phyloP scores from a whole-genome alignment of 2,113 vertebrate species.

The Forbesichthys papilliferus region DNA sequence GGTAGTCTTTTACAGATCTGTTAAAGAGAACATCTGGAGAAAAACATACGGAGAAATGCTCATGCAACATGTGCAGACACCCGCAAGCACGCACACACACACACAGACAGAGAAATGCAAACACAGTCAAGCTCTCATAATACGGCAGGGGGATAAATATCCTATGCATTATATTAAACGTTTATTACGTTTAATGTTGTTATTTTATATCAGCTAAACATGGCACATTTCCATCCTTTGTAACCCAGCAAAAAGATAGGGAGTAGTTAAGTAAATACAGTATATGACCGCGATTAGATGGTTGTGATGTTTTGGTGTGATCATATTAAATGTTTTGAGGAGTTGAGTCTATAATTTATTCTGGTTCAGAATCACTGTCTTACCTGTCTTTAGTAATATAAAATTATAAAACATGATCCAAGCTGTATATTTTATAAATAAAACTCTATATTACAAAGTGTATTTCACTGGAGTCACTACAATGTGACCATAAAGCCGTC shows the following conservation, averaged over 20 bases:
- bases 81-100: constrained; percentile 10
- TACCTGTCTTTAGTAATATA: constrained; percentile 25
- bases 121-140: not conserved
- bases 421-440: constrained; percentile 29
- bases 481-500: constrained; percentile 73
- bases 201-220: too few species aligned
- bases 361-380: not conserved
- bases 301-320: too few species aligned
- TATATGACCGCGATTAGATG: too few species aligned
- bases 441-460: constrained; percentile 41
- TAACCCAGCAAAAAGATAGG: too few species aligned
- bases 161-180: not conserved
- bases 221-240: too few species aligned
- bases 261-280: too few species aligned
- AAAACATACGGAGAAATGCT: constrained; percentile 48
- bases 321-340: too few species aligned
- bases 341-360: too few species aligned
- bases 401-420: constrained; percentile 36
- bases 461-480: constrained; percentile 61
- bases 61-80: not conserved
- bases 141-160: not conserved
- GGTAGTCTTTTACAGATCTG: constrained; percentile 40
- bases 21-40: constrained; percentile 64
- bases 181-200: not conserved
- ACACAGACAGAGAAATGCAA: not conserved